Base-by-base conservation (phyloP, 2,113 vertebrate genomes). In the Casuarius casuarius region DNA sequence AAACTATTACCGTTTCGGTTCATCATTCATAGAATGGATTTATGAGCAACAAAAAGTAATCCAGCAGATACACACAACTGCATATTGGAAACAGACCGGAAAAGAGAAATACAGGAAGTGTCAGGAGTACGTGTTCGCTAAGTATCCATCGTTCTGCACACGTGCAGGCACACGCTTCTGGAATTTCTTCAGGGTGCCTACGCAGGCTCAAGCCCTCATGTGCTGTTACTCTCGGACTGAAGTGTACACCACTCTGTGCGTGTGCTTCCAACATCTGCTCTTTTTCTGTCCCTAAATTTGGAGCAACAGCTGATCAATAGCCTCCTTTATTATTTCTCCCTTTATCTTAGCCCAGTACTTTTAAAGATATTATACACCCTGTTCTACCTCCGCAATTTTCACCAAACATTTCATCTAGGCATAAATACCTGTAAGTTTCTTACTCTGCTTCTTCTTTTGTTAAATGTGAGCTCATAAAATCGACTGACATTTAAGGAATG, bases 391-490 rank as follows among this genome's bases (percentile, higher is more conserved):
- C 78, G 56, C 67, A 92, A 91, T 86, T 94, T 93, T 90, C 51
- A 90, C 67, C 42, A 68, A 76, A 86, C 7, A 3, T 81, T 90
- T 77, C n/a, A 40, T 74, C n/a, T 91, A 76, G 1, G 2, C 56
- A 85, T 75, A 85, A 95, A 85, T 95, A 90, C 28, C 58, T 61
- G 62, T 40, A 48, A 85, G 56, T 84, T 62, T 72, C 73, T 83
- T 81, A 90, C 51, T 91, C 73, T 81, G 78, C 84, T 95, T 63
- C 79, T 95, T 90, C 54, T 81, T 94, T 79, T 92, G 56, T 95
- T 94, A 96, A 92, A 90, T 79, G 31, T 35, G 73, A 92, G 51
- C 86, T 87, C 94, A 58, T 93, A 95, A 97, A 96, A 92, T 68
- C 84, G 92, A 73, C 75, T 72, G 86, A 87, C 86, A 84, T 89